Percentiles rank a stretch among this genome's conserved stretches.
phyloP scores from a whole-genome alignment of 2,113 vertebrate species.

The Myrmecophaga tridactyla region DNA sequence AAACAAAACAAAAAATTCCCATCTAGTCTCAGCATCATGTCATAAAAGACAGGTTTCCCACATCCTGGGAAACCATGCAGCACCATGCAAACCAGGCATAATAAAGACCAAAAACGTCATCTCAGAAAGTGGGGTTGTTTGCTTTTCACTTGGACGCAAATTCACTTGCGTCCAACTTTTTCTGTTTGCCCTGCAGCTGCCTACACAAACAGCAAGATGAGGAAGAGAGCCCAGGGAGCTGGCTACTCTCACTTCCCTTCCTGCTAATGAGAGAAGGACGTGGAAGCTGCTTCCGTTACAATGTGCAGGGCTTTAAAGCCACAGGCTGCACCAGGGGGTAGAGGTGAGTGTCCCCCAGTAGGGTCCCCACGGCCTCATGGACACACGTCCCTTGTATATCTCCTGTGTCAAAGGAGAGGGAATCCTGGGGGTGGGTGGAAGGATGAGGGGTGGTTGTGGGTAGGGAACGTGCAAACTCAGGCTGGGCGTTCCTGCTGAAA shows the following conservation, averaged over 20 bases:
- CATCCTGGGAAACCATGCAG: too few relatives aligned
- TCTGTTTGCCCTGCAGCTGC: not conserved
- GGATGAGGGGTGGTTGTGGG: too few relatives aligned
- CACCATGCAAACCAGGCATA: too few relatives aligned
- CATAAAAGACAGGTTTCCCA: not conserved
- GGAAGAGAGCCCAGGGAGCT: not conserved
- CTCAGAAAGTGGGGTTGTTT: not conserved
- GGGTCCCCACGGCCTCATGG: not conserved
- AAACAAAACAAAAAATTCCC: not conserved
- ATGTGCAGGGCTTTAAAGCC: not conserved
- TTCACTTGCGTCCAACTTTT: not conserved
- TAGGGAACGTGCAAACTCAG: not conserved
- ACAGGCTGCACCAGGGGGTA: not conserved
- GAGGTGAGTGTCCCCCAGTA: not conserved
- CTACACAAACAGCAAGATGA: not conserved
- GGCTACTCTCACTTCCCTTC: not conserved
- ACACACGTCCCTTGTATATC: accelerated
- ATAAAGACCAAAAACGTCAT: not conserved
- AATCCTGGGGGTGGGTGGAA: not conserved
- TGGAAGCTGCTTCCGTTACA: not conserved
- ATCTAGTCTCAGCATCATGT: not conserved
- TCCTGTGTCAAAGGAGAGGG: not conserved
- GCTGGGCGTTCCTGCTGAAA: not conserved
- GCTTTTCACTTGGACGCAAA: not conserved
- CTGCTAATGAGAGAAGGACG: not conserved